These are phyloP conservation scores for Austrolebias charrua DNA, from an alignment of 2,797 vertebrate species.

Conservation along the genomic window DNA sequence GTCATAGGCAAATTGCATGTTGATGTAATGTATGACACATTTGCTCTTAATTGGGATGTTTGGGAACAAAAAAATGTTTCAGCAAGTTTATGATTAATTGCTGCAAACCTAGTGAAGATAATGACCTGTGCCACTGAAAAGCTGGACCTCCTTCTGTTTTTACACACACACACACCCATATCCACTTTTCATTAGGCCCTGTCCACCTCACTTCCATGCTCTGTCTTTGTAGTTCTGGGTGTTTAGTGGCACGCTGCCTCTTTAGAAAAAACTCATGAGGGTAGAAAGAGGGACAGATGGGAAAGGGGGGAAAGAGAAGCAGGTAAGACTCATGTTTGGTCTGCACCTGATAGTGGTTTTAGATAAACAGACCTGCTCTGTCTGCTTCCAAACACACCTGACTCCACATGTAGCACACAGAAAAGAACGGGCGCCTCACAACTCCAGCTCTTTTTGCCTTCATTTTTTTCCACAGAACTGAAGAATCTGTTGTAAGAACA, in stretches of 20 bases:
- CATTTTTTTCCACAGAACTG: not conserved
- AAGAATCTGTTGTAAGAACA: not conserved
- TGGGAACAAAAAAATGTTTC: no score
- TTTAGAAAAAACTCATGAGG: constrained; percentile 56
- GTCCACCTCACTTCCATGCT: constrained; percentile 41
- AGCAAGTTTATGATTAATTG: constrained; percentile 1
- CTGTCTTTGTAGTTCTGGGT: constrained; percentile 52
- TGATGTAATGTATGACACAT: no score
- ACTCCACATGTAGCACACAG: constrained; percentile 62
- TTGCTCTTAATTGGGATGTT: no score
- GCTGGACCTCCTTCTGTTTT: constrained; percentile 6
- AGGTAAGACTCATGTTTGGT: constrained; percentile 64
- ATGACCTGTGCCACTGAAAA: constrained; percentile 19
- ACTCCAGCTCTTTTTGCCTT: not conserved
- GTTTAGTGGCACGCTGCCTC: constrained; percentile 53
- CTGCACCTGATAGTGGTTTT: constrained; percentile 58
- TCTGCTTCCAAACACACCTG: constrained; percentile 55
- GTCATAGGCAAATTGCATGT: no score
- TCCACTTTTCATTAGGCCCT: constrained; percentile 36
- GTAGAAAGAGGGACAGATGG: constrained; percentile 33
- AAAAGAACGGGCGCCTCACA: not conserved
- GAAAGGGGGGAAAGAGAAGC: constrained; percentile 30
- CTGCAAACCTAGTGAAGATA: constrained; percentile 14
- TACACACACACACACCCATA: no score
- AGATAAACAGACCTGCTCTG: constrained; percentile 61